Evolutionary conservation across 1,140 invertebrate species (phyloP).

Genomic region (Penaeus indicus): DNA sequence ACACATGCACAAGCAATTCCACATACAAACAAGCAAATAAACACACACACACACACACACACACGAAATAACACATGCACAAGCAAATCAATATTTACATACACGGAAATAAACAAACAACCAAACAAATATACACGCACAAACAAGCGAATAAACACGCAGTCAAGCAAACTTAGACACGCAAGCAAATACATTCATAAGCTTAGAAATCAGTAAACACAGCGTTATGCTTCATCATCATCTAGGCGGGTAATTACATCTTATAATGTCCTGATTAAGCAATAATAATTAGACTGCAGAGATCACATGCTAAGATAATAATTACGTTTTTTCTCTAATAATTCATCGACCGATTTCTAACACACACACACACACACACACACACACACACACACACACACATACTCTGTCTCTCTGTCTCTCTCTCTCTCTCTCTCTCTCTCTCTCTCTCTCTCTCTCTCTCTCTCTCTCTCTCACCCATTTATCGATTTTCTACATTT

Average conservation of each 20-base stretch:
- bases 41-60: too few relatives aligned
- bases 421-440: too few relatives aligned
- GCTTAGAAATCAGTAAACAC: neutral
- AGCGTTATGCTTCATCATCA: neutral
- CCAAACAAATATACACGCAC: neutral
- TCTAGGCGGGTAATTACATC: neutral
- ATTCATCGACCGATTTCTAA: too few relatives aligned
- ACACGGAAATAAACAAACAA: neutral
- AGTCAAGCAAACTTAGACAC: neutral
- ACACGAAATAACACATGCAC: neutral
- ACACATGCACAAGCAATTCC: too few relatives aligned
- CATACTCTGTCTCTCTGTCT: neutral
- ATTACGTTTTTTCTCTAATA: too few relatives aligned
- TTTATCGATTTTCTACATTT: too few relatives aligned
- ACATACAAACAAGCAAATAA: too few relatives aligned
- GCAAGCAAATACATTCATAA: neutral
- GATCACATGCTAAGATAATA: too few relatives aligned
- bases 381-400: neutral
- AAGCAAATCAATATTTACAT: neutral
- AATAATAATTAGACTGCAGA: too few relatives aligned
- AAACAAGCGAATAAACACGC: neutral
- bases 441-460: too few relatives aligned
- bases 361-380: too few relatives aligned
- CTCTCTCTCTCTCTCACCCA: too few relatives aligned
- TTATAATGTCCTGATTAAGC: neutral